phyloP scores from a whole-genome alignment of 53 echinoderm and acorn worm species.

The Actinopyga echinites region DNA sequence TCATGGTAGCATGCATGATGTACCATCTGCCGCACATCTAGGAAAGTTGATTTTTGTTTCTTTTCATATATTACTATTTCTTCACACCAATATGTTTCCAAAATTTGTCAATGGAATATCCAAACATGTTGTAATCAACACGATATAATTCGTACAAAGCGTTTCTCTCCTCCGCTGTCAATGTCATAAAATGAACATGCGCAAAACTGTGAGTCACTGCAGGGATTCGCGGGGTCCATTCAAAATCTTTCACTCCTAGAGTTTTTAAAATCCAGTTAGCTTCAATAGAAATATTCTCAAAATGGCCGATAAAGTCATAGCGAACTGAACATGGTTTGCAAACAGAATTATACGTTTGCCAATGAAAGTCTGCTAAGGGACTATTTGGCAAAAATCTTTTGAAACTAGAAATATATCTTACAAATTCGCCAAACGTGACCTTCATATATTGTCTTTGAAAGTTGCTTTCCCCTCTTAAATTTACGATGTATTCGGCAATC shows the following conservation, averaged over 20 bases:
- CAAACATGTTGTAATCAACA: constrained; percentile 61
- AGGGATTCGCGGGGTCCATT: not conserved
- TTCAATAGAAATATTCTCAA: constrained; percentile 58
- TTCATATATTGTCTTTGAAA: not conserved
- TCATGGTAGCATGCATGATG: not conserved
- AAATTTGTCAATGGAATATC: constrained; percentile 55
- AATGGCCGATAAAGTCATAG: constrained; percentile 76
- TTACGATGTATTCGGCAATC: constrained; percentile 41
- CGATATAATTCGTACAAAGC: constrained; percentile 50
- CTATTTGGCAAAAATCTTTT: not conserved
- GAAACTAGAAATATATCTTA: not conserved
- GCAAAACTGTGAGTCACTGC: not conserved
- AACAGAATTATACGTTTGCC: constrained; percentile 71
- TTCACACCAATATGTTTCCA: not conserved
- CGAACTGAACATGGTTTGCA: constrained; percentile 70
- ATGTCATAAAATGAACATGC: constrained; percentile 20
- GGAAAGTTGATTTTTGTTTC: too few relatives aligned
- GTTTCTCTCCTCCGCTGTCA: constrained; percentile 13
- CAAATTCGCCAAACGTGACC: constrained; percentile 33
- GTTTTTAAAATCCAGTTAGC: constrained; percentile 44
- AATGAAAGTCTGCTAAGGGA: constrained; percentile 68
- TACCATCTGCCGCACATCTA: too few relatives aligned
- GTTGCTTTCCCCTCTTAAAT: not conserved
- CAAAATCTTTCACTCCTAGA: constrained; percentile 19
- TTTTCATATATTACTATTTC: too few relatives aligned